Evolutionary conservation across 2,797 vertebrate genomes (phyloP), one percentile per base, ranked within the genome.

Genomic region (Lophotriccus pileatus): DNA sequence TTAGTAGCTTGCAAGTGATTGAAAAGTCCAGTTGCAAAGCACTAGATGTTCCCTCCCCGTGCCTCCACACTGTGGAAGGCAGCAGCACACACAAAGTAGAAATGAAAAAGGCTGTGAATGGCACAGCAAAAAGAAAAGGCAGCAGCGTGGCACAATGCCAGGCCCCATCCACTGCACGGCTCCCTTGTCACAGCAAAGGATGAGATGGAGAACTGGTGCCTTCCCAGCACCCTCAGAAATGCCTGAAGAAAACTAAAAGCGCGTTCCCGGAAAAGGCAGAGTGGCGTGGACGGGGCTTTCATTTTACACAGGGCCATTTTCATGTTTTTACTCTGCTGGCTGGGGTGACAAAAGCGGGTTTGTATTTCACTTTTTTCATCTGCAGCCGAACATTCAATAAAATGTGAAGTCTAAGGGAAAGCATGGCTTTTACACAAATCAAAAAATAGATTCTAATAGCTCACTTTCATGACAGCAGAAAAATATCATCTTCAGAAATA

Each of bases 11-110:
- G 87, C 77, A 58, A 94, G 94, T 84, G 90, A 91, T 88, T 94
- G 91, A 96, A 96, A 95, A 95, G 91, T 94, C 90, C 85, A 83
- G 24, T 68, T 84, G 89, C 93, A 96, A 96, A 95, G 94, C 63
- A 87, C 83, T 90, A 77, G 67, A 91, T 90, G 70, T 89, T 95
- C 85, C 85, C 95, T 95, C 93, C 87, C 77, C 0, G 2, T 62
- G 93, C 76, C 67, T 88, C 74, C 88, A 64, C 24, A 64, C 91
- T 90, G 87, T 67, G 94, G 89, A 91, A 91, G 52, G 67, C 63
- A 95, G 91, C 74, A 88, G 85, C 49, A 60, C 58, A 84, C 50
- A 91, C 46, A 94, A 91, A 96, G 60, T 90, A 79, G 85, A 89
- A 93, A 90, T 84, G 30, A 93, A 93, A 93, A 93, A 79, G 74